phyloP scores from a whole-genome alignment of 2,888 invertebrate species.

The Tiphia femorata region DNA sequence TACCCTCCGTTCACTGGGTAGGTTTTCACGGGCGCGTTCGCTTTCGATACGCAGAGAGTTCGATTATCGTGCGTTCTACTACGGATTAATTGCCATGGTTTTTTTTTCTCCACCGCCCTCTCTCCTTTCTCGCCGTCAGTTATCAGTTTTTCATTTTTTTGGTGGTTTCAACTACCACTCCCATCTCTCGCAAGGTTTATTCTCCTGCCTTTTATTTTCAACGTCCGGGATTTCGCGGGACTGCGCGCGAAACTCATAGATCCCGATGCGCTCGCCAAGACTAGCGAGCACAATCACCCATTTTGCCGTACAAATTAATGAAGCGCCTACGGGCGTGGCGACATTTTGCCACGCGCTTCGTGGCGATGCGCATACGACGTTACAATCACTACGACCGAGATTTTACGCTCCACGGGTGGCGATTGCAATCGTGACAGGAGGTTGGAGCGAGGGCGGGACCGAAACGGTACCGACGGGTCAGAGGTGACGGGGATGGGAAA shows the following conservation, averaged over 20 bases:
- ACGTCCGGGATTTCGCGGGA: not conserved
- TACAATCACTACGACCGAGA: not conserved
- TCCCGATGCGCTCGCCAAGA: not conserved
- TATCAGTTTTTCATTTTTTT: no score
- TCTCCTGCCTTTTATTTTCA: not conserved
- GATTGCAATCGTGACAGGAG: no score
- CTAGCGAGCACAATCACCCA: not conserved
- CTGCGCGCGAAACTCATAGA: not conserved
- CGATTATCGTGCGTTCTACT: slow-evolving; percentile 8
- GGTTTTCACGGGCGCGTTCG: not conserved
- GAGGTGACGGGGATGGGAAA: not conserved
- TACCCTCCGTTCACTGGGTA: not conserved
- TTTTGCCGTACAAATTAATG: not conserved
- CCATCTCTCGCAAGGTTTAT: not conserved
- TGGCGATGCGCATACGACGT: not conserved
- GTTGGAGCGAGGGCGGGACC: not conserved
- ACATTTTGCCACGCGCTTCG: not conserved
- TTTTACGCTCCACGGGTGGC: no score
- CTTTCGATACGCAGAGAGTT: slow-evolving; percentile 1
- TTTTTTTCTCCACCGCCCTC: no score
- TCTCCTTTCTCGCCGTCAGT: not conserved
- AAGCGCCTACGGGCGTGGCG: not conserved
- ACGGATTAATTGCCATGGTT: slow-evolving; percentile 4
- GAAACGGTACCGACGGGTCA: not conserved
- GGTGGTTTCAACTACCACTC: not conserved